Percentiles rank a stretch among this genome's conserved stretches.
These are phyloP conservation scores for Drosophila acutilabella DNA, from an alignment of 2,888 invertebrate species.

Conservation along the genomic window DNA sequence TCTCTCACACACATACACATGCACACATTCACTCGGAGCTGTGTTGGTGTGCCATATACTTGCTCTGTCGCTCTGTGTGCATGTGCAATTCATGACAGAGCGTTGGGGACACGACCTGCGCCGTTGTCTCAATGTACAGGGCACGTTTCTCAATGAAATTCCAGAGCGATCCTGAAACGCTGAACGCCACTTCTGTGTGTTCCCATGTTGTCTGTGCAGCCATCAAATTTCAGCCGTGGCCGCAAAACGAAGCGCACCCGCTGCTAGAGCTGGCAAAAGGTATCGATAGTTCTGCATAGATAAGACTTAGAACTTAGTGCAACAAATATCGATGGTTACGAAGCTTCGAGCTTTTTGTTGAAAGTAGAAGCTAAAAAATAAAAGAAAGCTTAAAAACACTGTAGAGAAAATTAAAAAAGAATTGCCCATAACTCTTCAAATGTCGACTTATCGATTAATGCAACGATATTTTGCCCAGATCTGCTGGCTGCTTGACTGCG, in stretches of 20 bases:
- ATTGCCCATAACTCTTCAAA: no score
- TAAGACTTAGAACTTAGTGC: no score
- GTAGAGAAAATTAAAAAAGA: no score
- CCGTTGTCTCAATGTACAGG: slow-evolving; percentile 64
- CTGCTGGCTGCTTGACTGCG: slow-evolving; percentile 11
- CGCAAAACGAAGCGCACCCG: slow-evolving; percentile 24
- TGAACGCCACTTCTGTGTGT: slow-evolving; percentile 77
- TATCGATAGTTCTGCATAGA: no score
- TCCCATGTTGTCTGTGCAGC: slow-evolving; percentile 81
- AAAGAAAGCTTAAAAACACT: no score
- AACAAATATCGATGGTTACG: no score
- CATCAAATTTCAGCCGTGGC: slow-evolving; percentile 67
- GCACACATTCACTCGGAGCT: background rate
- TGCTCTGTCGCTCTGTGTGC: slow-evolving; percentile 1
- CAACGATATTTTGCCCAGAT: background rate
- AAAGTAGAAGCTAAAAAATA: no score
- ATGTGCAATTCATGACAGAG: slow-evolving; percentile 68
- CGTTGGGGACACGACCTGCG: slow-evolving; percentile 75
- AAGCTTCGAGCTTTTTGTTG: no score
- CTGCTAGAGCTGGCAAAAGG: no score
- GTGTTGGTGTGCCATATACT: slow-evolving; percentile 12
- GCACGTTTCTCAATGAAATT: slow-evolving; percentile 82
- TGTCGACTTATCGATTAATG: no score
- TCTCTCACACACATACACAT: slow-evolving; percentile 1
- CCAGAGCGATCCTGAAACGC: slow-evolving; percentile 58